Evolutionary conservation across 2,888 invertebrate species (phyloP).

Genomic region (Nemapogon koenigi): DNA sequence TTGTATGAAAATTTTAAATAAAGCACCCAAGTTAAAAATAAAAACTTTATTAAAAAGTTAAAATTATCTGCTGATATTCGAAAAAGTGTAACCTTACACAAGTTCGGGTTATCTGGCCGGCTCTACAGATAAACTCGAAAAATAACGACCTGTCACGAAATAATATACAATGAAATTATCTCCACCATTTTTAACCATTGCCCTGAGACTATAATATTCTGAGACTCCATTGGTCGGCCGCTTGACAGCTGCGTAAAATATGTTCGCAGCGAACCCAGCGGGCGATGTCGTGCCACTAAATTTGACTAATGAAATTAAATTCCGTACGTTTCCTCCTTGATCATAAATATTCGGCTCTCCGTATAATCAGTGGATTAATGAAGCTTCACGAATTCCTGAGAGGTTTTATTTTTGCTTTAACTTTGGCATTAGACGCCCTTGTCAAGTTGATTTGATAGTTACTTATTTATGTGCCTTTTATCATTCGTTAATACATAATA

Average conservation of each 20-base stretch:
- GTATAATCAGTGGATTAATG: constrained; percentile 62
- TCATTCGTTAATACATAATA: too few species aligned
- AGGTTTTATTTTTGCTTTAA: constrained; percentile 4
- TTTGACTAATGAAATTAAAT: constrained; percentile 63
- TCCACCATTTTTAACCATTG: constrained; percentile 58
- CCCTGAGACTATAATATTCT: constrained; percentile 25
- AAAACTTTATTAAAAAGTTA: constrained; percentile 6
- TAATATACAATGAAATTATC: constrained; percentile 64
- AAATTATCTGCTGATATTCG: too few species aligned
- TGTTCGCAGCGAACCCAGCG: constrained; percentile 51
- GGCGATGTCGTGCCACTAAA: constrained; percentile 57
- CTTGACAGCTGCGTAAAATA: constrained; percentile 62
- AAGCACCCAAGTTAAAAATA: not conserved
- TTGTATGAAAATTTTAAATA: too few species aligned
- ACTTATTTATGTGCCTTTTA: too few species aligned
- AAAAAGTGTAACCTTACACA: too few species aligned
- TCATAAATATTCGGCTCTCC: constrained; percentile 50
- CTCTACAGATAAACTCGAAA: constrained; percentile 49
- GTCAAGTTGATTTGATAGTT: too few species aligned
- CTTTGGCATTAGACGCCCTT: too few species aligned
- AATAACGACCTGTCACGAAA: constrained; percentile 65
- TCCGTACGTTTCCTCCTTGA: constrained; percentile 58
- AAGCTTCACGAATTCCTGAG: constrained; percentile 29
- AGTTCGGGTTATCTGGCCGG: too few species aligned
- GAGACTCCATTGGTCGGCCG: constrained; percentile 40